Percentiles rank a stretch among this genome's conserved stretches.
phyloP scores from a whole-genome alignment of 1,140 invertebrate species.

The Drosophila murphyi region DNA sequence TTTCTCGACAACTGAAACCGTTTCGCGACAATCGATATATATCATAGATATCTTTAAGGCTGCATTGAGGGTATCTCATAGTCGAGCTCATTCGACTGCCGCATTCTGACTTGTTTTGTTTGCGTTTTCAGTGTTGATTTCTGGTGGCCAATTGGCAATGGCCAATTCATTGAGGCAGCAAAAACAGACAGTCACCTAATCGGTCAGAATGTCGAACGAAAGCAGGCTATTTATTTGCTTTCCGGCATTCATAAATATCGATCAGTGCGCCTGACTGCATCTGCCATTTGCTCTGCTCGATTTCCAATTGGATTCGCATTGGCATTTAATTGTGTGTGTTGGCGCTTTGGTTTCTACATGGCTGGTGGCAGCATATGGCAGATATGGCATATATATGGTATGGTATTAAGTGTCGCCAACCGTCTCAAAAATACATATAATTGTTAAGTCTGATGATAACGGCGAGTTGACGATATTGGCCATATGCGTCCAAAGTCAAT shows the following conservation, averaged over 20 bases:
- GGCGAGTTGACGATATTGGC: conserved; percentile 6
- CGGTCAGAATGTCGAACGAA: conserved; percentile 14
- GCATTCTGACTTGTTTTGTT: conserved; percentile 31
- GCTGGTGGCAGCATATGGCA: conserved; percentile 30
- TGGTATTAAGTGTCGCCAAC: conserved; percentile 4
- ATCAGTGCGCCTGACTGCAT: conserved; percentile 65
- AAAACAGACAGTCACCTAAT: conserved; percentile 27
- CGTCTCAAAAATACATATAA: conserved; percentile 47
- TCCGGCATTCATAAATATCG: conserved; percentile 72
- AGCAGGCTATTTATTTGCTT: conserved; percentile 62
- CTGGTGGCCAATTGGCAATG: conserved; percentile 17
- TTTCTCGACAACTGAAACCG: too few species aligned
- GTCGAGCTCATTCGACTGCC: too few species aligned
- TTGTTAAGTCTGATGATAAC: conserved; percentile 52
- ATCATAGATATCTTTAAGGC: too few species aligned
- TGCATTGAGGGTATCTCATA: too few species aligned
- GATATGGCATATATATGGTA: conserved; percentile 42
- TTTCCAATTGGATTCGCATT: conserved; percentile 51
- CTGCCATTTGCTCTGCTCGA: conserved; percentile 45
- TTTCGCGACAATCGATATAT: too few species aligned
- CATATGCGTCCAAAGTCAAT: conserved; percentile 54
- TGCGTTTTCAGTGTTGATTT: conserved; percentile 18
- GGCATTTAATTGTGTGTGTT: conserved; percentile 42
- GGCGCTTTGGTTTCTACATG: conserved; percentile 41
- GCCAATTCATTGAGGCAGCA: conserved; percentile 25